Evolutionary conservation across 2,888 invertebrate genomes (phyloP).

Genomic region (Cerastis rubricosa): DNA sequence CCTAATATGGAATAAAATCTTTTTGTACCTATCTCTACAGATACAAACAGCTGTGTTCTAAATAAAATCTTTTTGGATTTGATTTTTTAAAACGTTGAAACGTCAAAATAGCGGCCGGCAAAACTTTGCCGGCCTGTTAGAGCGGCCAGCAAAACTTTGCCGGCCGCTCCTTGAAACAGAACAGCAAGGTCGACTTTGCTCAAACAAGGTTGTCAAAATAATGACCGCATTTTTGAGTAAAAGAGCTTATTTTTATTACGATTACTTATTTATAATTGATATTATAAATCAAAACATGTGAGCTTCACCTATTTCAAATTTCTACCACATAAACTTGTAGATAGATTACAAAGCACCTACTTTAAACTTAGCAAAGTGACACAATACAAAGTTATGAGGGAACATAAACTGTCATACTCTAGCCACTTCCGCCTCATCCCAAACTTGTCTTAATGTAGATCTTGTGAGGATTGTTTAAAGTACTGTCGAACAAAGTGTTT

Average conservation of each 20-base stretch:
- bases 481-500: constrained; percentile 12
- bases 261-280: not conserved
- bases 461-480: constrained; percentile 45
- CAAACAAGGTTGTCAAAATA: too few relatives aligned
- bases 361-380: constrained; percentile 34
- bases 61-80: too few relatives aligned
- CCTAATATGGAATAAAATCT: too few relatives aligned
- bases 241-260: not conserved
- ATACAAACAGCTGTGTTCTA: too few relatives aligned
- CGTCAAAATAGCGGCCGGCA: too few relatives aligned
- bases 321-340: constrained; percentile 3
- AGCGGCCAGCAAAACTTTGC: too few relatives aligned
- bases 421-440: constrained; percentile 41
- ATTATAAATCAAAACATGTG: not conserved
- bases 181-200: too few relatives aligned
- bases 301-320: not conserved
- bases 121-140: too few relatives aligned
- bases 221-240: too few relatives aligned
- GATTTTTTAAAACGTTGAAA: too few relatives aligned
- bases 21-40: too few relatives aligned
- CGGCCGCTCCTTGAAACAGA: too few relatives aligned
- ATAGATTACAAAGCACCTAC: constrained; percentile 31
- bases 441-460: constrained; percentile 47
- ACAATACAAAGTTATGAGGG: constrained; percentile 35
- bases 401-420: constrained; percentile 46